Percentiles rank a stretch among this genome's conserved stretches.
phyloP scores from a whole-genome alignment of 1,140 invertebrate genomes.

The Parasteatoda tepidariorum region DNA sequence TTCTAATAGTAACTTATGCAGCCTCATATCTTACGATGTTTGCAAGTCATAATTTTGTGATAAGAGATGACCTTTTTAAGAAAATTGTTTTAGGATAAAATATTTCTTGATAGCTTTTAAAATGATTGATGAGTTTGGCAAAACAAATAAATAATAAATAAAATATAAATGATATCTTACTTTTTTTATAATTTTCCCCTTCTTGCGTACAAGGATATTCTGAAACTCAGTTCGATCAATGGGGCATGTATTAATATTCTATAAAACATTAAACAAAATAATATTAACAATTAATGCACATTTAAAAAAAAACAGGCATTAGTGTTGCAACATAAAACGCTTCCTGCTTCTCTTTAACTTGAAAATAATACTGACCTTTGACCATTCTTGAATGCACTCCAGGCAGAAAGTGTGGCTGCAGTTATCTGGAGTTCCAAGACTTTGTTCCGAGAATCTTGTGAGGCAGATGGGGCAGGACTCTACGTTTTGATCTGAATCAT shows the following conservation, averaged over 20 bases:
- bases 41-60: too few species aligned
- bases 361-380: slow-evolving; percentile 72
- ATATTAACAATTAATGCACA: background rate
- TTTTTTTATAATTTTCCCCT: slow-evolving; percentile 76
- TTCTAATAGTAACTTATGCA: too few species aligned
- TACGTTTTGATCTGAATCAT: slow-evolving; percentile 65
- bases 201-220: slow-evolving; percentile 79
- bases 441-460: slow-evolving; percentile 74
- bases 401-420: slow-evolving; percentile 92
- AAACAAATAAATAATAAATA: slow-evolving; percentile 2
- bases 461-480: slow-evolving; percentile 82
- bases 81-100: too few species aligned
- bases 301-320: background rate
- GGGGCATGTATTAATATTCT: slow-evolving; percentile 93
- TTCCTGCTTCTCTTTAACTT: background rate
- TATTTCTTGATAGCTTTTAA: too few species aligned
- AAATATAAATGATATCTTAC: slow-evolving; percentile 66
- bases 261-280: slow-evolving; percentile 8
- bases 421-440: slow-evolving; percentile 83
- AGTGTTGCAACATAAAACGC: background rate
- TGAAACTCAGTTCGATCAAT: slow-evolving; percentile 87
- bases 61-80: too few species aligned
- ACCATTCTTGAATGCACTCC: slow-evolving; percentile 91
- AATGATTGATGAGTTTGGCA: too few species aligned
- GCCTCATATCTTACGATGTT: too few species aligned